phyloP scores from a whole-genome alignment of 2,888 invertebrate species.

The Synanthedon andrenaeformis region DNA sequence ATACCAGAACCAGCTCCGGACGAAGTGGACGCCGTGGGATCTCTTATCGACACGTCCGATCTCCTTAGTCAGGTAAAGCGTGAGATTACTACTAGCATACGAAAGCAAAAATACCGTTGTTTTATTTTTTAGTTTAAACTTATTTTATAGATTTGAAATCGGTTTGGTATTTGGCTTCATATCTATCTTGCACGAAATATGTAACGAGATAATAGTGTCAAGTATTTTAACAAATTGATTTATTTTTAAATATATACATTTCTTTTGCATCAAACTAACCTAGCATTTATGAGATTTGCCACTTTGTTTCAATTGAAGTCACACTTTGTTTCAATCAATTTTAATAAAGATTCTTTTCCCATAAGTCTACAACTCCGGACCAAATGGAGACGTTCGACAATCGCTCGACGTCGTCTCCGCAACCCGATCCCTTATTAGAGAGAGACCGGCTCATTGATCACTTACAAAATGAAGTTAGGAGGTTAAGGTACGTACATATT shows the following conservation, averaged over 20 bases:
- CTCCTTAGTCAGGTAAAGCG: constrained; percentile 52
- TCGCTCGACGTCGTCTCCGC: constrained; percentile 43
- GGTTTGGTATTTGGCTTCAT: too few relatives aligned
- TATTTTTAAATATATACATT: too few relatives aligned
- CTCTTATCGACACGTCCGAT: constrained; percentile 78
- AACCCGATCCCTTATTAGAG: constrained; percentile 64
- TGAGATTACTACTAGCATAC: neutral
- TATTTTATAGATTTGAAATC: neutral
- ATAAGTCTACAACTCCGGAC: constrained; percentile 38
- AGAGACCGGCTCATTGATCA: constrained; percentile 84
- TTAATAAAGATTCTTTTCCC: neutral
- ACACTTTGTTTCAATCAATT: too few relatives aligned
- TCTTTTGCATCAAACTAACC: too few relatives aligned
- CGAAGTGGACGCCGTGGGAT: constrained; percentile 70
- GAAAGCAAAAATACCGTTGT: neutral
- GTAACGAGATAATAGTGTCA: too few relatives aligned
- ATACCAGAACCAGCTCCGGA: constrained; percentile 78
- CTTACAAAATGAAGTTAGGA: constrained; percentile 80
- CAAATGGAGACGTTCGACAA: constrained; percentile 36
- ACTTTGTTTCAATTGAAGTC: neutral
- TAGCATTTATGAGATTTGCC: too few relatives aligned
- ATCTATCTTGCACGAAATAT: too few relatives aligned
- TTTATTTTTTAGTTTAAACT: neutral
- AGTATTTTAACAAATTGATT: too few relatives aligned
- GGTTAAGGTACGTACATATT: constrained; percentile 67